Base-by-base conservation (phyloP, 2,797 vertebrate genomes). In the Dermochelys coriacea region DNA sequence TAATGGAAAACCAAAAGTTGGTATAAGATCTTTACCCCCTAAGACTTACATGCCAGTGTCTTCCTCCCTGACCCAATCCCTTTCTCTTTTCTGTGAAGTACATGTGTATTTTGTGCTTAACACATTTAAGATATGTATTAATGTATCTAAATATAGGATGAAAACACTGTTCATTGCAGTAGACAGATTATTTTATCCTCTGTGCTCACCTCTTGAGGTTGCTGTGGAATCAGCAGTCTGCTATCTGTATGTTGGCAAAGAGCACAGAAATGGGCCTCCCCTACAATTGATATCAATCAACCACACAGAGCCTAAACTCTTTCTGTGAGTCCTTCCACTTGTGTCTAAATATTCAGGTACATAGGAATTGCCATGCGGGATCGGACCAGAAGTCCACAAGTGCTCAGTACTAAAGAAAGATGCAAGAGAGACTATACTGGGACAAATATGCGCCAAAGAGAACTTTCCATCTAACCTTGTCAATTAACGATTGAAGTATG, bases 361-460 rank as follows among this genome's bases (percentile, higher is more conserved):
- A 21, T 3, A 88, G 55, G 6, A 91, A n/a, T 5, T 81, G 11
- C 8, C 52, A 71, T 71, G 45, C 50, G 0, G 0, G 50, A 59
- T 80, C 81, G 77, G 79, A 91, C 64, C 61, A 80, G 71, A 59
- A 90, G 80, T 71, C 79, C 50, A 29, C 80, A 92, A 93, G 87
- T 91, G 75, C 80, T 93, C 92, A 93, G 25, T 47, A 27, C 41
- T 47, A 45, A 41, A 29, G 27, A 75, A 47, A 75, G 41, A 29
- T 29, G 47, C 23, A 47, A 29, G 41, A 47, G 12, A 75, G 12
- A 47, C 23, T 14, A 75, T 29, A 45, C 14, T 45, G 25, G 25
- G 27, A 75, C 37, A 75, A 75, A 75, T 16, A 15, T 47, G 12
- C 4, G 12, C 71, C 12, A 37, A 75, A 75, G 23, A 47, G 2